Evolutionary conservation across 2,888 invertebrate genomes (phyloP).

Genomic region (Autographa gamma): DNA sequence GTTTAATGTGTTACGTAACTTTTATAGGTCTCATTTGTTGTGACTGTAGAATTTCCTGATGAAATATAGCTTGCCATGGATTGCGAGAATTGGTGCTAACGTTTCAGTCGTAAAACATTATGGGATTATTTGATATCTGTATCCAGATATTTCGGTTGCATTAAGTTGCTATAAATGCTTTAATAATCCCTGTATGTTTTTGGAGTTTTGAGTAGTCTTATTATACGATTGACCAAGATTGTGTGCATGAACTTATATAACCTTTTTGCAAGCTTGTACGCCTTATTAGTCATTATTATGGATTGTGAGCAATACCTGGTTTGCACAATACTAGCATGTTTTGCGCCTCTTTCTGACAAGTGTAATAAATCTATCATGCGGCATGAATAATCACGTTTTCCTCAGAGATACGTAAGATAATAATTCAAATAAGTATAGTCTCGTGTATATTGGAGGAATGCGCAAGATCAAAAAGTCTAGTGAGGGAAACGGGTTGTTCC

Average conservation of each 20-base stretch:
- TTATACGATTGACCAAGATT: not conserved
- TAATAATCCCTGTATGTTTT: not conserved
- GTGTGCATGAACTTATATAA: not conserved
- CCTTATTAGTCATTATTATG: not conserved
- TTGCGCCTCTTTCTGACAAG: not conserved
- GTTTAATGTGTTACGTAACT: not conserved
- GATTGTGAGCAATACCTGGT: constrained; percentile 1
- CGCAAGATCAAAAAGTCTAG: constrained; percentile 39
- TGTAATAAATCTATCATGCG: constrained; percentile 2
- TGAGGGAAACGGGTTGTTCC: constrained; percentile 45
- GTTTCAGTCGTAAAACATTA: not conserved
- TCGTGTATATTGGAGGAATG: constrained; percentile 1
- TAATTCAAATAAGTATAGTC: not conserved
- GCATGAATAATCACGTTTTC: constrained; percentile 2
- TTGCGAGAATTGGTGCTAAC: not conserved
- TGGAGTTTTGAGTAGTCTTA: not conserved
- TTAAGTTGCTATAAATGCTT: not conserved
- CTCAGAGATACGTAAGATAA: constrained; percentile 3
- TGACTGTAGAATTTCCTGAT: not conserved
- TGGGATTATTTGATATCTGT: not conserved
- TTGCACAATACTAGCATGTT: constrained; percentile 2
- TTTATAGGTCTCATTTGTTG: not conserved
- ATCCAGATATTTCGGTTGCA: not conserved
- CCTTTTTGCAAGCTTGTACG: not conserved
- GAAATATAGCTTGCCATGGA: not conserved